Evolutionary conservation across 2,888 invertebrate species (phyloP).

Genomic region (Galeopsomyia nigrocyanea): DNA sequence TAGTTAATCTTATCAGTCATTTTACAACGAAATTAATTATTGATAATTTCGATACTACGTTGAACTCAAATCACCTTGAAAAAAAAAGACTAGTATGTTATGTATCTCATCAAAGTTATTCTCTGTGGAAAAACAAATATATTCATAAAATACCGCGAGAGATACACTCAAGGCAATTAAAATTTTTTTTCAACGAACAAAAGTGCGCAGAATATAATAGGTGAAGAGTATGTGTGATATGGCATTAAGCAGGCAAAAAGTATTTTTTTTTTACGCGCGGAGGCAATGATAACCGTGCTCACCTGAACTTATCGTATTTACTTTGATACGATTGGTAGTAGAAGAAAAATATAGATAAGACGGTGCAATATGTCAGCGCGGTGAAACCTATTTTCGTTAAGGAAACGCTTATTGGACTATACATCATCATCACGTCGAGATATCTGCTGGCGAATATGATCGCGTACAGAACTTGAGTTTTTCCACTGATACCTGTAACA

Average conservation of each 20-base stretch:
- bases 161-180: too few species aligned
- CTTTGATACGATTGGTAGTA: slow-evolving; percentile 30
- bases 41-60: too few species aligned
- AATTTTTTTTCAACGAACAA: too few species aligned
- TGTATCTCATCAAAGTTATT: too few species aligned
- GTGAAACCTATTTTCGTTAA: slow-evolving; percentile 27
- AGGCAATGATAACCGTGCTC: background rate
- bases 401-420: slow-evolving; percentile 9
- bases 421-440: slow-evolving; percentile 27
- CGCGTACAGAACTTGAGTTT: slow-evolving; percentile 41
- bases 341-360: slow-evolving; percentile 37
- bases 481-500: slow-evolving; percentile 41
- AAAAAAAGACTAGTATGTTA: too few species aligned
- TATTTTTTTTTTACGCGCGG: too few species aligned
- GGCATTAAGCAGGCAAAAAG: too few species aligned
- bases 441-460: slow-evolving; percentile 34
- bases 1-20: too few species aligned
- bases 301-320: slow-evolving; percentile 36
- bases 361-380: slow-evolving; percentile 30
- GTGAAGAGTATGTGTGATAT: background rate
- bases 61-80: too few species aligned
- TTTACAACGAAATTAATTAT: too few species aligned
- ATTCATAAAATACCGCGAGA: too few species aligned
- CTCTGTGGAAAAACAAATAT: too few species aligned
- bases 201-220: background rate